Conservation (phyloP, 1,140 invertebrate genomes). For the Calliopsis andreniformis region DNA sequence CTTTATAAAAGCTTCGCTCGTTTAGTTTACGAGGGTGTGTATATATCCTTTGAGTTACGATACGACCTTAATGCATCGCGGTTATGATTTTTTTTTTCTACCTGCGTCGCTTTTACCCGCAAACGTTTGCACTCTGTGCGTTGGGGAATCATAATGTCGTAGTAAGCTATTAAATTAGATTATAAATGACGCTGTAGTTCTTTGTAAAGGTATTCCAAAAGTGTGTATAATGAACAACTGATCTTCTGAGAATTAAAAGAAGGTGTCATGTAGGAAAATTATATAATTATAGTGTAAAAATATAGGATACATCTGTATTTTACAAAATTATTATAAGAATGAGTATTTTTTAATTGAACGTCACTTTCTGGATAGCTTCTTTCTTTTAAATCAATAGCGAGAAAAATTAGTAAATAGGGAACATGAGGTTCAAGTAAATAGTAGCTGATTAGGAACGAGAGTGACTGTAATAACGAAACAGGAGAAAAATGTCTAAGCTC, state of each 20-base stretch:
- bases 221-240: background rate
- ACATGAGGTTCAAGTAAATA: too few species aligned
- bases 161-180: background rate
- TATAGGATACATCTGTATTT: too few species aligned
- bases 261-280: too few species aligned
- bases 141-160: background rate
- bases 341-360: too few species aligned
- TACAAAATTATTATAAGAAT: too few species aligned
- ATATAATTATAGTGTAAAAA: too few species aligned
- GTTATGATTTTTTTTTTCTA: background rate
- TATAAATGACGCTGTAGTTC: background rate
- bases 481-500: background rate
- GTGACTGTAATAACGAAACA: background rate
- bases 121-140: background rate
- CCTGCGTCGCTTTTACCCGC: background rate
- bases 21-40: slow-evolving; percentile 7
- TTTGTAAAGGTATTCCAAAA: background rate
- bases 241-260: too few species aligned
- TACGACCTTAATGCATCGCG: slow-evolving; percentile 3
- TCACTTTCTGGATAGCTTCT: too few species aligned
- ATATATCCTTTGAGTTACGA: slow-evolving; percentile 24
- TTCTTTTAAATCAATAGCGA: too few species aligned
- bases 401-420: too few species aligned
- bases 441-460: too few species aligned
- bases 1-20: slow-evolving; percentile 1